Evolutionary conservation across 53 echinoderm and acorn worm species (phyloP), one percentile per base, ranked within the genome.

Genomic region (Zoroaster sp.): DNA sequence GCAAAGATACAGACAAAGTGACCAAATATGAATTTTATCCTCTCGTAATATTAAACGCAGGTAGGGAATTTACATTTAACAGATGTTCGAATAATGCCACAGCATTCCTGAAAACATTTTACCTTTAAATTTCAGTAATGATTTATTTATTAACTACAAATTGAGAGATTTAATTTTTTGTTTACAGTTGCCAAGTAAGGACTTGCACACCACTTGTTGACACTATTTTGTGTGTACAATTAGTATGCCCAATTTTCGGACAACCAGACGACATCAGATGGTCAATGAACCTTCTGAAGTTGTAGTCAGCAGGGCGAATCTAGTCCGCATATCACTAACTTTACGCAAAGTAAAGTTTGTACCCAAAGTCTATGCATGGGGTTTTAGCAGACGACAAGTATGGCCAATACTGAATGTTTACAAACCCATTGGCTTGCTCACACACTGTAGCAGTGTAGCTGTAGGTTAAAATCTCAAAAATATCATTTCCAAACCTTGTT

Each of bases 151-250:
- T 25, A 9, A 10, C 28, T 28, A 25, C 43, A 76, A 18, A 13
- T 11, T 33, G n/a, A 13, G 12, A 1, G 34, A 34, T 49, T 79
- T 25, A 6, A 79, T 21, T 23, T 78, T 53, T 78, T 79, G 79
- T 79, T 79, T 79, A 79, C 79, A 79, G 79, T 79, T 79, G 79
- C 37, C 79, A 79, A 63, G 79, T n/a, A n/a, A n/a, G n/a, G n/a
- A n/a, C n/a, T 55, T 37, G 79, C 59, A 37, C 17, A 36, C 0
- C 25, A 34, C 36, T 32, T 55, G 53, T 36, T n/a, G 38, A 71
- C n/a, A 18, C 7, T n/a, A 36, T 36, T 15, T 69, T 32, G 36
- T 69, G 70, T 3, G 36, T 8, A 7, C 13, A 18, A 65, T 15
- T n/a, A 28, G 6, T 17, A 1, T 71, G 17, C 38, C 38, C 38